These are phyloP conservation scores for Isotomurus palustris DNA, from an alignment of 2,888 invertebrate species.

Conservation along the genomic window DNA sequence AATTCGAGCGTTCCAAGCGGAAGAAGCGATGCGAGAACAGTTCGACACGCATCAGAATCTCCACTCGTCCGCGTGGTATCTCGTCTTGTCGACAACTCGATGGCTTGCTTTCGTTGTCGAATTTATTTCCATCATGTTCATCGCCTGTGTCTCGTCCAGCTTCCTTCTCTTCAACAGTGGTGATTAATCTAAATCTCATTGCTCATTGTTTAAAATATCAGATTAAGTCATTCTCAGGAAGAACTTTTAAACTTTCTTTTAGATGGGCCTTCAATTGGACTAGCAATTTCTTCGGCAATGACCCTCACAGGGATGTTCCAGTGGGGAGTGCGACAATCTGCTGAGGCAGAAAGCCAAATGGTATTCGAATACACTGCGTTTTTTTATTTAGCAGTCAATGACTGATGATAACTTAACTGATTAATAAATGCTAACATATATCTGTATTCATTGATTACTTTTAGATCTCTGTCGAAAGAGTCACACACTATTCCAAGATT, in stretches of 20 bases:
- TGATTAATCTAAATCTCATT: slow-evolving; percentile 43
- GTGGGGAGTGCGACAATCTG: slow-evolving; percentile 71
- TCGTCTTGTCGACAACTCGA: slow-evolving; percentile 80
- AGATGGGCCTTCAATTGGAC: slow-evolving; percentile 55
- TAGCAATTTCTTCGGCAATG: slow-evolving; percentile 67
- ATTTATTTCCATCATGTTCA: slow-evolving; percentile 78
- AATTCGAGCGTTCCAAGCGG: slow-evolving; percentile 81
- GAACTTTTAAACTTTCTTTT: not conserved
- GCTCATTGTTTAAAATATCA: not conserved
- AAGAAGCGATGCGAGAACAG: slow-evolving; percentile 68
- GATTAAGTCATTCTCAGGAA: not conserved
- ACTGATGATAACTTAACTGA: no score
- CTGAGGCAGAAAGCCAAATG: slow-evolving; percentile 57
- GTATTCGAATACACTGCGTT: no score
- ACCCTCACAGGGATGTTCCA: slow-evolving; percentile 73
- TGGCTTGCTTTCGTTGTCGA: slow-evolving; percentile 94
- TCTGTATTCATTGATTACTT: no score
- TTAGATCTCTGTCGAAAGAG: slow-evolving; percentile 54
- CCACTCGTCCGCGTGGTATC: slow-evolving; percentile 87
- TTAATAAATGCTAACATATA: no score
- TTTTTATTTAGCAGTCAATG: no score
- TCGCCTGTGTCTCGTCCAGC: slow-evolving; percentile 77
- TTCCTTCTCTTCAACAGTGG: slow-evolving; percentile 65
- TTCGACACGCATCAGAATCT: slow-evolving; percentile 68
- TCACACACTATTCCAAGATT: slow-evolving; percentile 53